Conservation (phyloP, 2,888 invertebrate genomes). For the Smittia aterrima region DNA sequence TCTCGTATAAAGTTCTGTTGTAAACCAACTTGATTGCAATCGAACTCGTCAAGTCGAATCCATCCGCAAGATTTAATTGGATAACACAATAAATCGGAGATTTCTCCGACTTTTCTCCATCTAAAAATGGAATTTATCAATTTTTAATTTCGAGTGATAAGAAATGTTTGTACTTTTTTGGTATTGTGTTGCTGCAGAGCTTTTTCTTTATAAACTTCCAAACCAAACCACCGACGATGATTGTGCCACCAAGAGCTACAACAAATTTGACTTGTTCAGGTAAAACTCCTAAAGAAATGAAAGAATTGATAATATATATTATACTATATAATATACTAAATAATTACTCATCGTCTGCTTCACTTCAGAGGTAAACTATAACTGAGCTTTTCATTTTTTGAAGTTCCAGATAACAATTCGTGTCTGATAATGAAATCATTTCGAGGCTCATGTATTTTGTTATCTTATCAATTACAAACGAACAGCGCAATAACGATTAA, state of each 20-base stretch:
- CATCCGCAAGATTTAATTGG: slow-evolving; percentile 63
- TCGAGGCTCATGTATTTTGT: too few relatives aligned
- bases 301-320: too few relatives aligned
- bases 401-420: neutral
- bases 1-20: neutral
- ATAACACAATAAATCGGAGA: slow-evolving; percentile 58
- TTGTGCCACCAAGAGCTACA: neutral
- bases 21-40: slow-evolving; percentile 58
- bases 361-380: too few relatives aligned
- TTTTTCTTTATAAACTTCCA: neutral
- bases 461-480: too few relatives aligned
- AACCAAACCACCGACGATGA: neutral
- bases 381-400: too few relatives aligned
- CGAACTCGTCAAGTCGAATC: slow-evolving; percentile 55
- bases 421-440: too few relatives aligned
- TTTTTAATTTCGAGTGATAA: neutral
- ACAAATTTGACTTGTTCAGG: neutral
- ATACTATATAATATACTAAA: too few relatives aligned
- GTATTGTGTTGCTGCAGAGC: neutral
- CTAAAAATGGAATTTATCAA: slow-evolving; percentile 28
- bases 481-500: too few relatives aligned
- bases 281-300: neutral
- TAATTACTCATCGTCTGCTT: too few relatives aligned
- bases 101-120: slow-evolving; percentile 61
- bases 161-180: neutral